Conservation (phyloP, 2,888 invertebrate genomes). For the Lepidocyrtinus sp. region DNA sequence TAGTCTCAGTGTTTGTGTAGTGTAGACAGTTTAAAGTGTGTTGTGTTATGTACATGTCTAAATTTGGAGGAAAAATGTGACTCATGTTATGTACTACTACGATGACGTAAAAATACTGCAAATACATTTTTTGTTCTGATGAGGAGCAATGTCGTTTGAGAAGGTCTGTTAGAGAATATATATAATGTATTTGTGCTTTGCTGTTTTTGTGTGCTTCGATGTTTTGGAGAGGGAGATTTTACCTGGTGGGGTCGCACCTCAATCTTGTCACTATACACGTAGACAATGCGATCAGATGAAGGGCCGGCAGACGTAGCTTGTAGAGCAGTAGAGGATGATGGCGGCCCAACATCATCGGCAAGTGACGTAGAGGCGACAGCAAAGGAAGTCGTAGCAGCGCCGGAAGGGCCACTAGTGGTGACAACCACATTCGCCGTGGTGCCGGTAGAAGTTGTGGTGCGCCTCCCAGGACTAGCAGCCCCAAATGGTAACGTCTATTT, state of each 20-base stretch:
- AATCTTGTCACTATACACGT: slow-evolving; percentile 75
- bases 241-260: slow-evolving; percentile 75
- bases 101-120: too few relatives aligned
- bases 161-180: too few relatives aligned
- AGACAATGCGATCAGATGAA: slow-evolving; percentile 74
- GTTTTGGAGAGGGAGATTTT: slow-evolving; percentile 70
- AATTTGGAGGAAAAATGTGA: too few relatives aligned
- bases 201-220: slow-evolving; percentile 15
- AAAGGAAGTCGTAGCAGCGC: slow-evolving; percentile 55
- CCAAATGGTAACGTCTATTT: slow-evolving; percentile 70
- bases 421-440: slow-evolving; percentile 57
- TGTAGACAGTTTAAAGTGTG: too few relatives aligned
- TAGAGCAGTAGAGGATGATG: slow-evolving; percentile 60
- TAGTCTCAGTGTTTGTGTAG: too few relatives aligned
- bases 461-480: slow-evolving; percentile 70
- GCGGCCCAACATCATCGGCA: slow-evolving; percentile 48
- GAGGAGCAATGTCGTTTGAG: too few relatives aligned
- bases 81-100: too few relatives aligned
- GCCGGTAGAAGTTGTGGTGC: slow-evolving; percentile 47
- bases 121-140: too few relatives aligned
- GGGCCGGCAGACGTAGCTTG: slow-evolving; percentile 65
- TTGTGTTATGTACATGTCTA: too few relatives aligned
- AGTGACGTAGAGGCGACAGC: slow-evolving; percentile 58
- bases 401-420: slow-evolving; percentile 55
- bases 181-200: too few relatives aligned